Conservation (phyloP, 2,113 vertebrate species). For the Rhombomys opimus region DNA sequence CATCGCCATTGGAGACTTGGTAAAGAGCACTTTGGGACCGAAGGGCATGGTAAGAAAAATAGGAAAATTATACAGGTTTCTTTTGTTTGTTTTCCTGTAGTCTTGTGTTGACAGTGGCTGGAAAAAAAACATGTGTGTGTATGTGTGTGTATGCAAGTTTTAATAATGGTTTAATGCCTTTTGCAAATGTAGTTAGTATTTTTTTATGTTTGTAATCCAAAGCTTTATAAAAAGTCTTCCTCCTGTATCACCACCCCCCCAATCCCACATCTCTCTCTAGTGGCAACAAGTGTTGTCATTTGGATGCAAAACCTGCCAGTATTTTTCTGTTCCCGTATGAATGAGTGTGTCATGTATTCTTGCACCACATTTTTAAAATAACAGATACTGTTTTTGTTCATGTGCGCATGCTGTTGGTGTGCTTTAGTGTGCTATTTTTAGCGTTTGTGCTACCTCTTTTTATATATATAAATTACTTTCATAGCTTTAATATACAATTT, state of each 20-base stretch:
- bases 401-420: not conserved
- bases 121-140: not conserved
- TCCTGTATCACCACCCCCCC: not conserved
- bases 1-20: slow-evolving; percentile 97
- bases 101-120: not conserved
- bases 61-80: not conserved
- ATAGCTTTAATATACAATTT: not conserved
- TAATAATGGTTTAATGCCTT: not conserved
- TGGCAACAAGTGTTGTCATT: not conserved
- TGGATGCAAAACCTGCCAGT: not conserved
- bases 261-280: not conserved
- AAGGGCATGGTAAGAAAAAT: slow-evolving; percentile 95
- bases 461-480: not conserved
- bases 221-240: not conserved
- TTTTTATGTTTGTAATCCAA: not conserved
- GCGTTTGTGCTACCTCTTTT: not conserved
- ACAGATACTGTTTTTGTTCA: not conserved
- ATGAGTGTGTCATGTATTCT: not conserved
- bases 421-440: not conserved
- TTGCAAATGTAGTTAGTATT: not conserved
- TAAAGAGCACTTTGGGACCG: slow-evolving; percentile 98
- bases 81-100: not conserved
- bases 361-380: not conserved
- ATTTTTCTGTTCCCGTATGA: not conserved
- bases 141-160: not conserved